Percentiles rank a stretch among this genome's conserved stretches.
Evolutionary conservation across 2,113 vertebrate genomes (phyloP).

Genomic region (Pardalotus punctatus): DNA sequence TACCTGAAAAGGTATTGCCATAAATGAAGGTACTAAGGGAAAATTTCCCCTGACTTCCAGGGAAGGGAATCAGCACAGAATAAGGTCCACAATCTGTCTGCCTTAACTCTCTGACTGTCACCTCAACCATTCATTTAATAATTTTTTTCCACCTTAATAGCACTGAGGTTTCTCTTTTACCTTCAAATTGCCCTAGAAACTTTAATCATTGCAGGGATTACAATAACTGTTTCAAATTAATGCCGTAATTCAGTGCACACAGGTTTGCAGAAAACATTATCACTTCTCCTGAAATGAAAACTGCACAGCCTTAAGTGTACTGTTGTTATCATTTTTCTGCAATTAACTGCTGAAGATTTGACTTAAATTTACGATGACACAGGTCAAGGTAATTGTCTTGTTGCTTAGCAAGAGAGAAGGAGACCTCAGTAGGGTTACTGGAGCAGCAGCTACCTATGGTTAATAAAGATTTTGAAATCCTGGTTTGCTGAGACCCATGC

Average conservation of each 20-base stretch:
- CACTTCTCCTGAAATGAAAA: slow-evolving; percentile 2
- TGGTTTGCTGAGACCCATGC: background rate
- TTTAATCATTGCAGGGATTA: background rate
- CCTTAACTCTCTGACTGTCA: background rate
- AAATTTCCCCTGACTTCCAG: background rate
- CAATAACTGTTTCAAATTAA: slow-evolving; percentile 26
- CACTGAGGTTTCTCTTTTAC: background rate
- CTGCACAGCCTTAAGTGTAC: background rate
- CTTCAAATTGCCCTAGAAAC: background rate
- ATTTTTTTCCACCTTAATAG: background rate
- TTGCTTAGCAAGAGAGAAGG: slow-evolving; percentile 28
- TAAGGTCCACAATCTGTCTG: background rate
- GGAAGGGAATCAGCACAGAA: background rate
- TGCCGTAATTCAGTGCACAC: background rate
- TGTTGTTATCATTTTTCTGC: background rate
- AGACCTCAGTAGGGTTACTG: background rate
- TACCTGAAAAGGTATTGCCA: background rate
- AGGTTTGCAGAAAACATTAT: background rate
- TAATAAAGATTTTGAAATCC: slow-evolving; percentile 25
- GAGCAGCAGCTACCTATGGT: background rate
- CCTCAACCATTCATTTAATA: background rate
- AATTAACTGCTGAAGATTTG: slow-evolving; percentile 35
- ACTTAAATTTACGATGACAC: background rate
- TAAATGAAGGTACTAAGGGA: background rate
- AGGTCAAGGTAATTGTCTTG: slow-evolving; percentile 49